Conservation (phyloP, 2,888 invertebrate genomes). For the Leucania comma region DNA sequence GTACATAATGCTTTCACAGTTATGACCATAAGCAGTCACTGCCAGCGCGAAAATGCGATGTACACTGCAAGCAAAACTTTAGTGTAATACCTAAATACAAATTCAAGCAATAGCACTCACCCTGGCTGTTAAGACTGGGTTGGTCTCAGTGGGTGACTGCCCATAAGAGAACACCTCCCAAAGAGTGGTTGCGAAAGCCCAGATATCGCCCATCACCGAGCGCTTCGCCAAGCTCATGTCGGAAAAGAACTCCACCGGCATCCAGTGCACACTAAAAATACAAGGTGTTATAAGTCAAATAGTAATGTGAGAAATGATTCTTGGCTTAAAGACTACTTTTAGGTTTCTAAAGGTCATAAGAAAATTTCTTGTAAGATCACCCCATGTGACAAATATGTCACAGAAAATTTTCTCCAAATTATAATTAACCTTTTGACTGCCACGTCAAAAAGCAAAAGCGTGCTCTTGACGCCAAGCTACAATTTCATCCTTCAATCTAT, state of each 20-base stretch:
- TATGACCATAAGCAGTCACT: not conserved
- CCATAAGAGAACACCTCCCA: slow-evolving; percentile 98
- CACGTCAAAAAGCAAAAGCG: too few species aligned
- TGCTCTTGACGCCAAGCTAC: too few species aligned
- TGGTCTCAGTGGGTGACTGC: slow-evolving; percentile 84
- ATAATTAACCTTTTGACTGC: too few species aligned
- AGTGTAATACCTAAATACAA: not conserved
- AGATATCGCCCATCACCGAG: slow-evolving; percentile 95
- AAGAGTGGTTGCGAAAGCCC: slow-evolving; percentile 97
- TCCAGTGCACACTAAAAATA: slow-evolving; percentile 95
- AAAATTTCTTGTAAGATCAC: too few species aligned
- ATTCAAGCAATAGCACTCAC: slow-evolving; percentile 67
- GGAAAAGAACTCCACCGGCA: slow-evolving; percentile 95
- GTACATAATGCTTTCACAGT: too few species aligned
- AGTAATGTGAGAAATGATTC: not conserved
- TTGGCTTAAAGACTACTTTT: not conserved
- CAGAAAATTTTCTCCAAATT: too few species aligned
- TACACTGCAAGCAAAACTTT: not conserved
- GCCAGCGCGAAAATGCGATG: not conserved
- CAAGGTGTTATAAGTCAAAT: not conserved
- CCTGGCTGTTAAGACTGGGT: slow-evolving; percentile 84
- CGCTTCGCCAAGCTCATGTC: slow-evolving; percentile 93
- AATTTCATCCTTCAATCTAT: too few species aligned
- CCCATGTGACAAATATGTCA: too few species aligned
- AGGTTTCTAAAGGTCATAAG: too few species aligned